These are phyloP conservation scores for Anthoscopus minutus DNA, from an alignment of 2,113 vertebrate species.

Conservation along the genomic window DNA sequence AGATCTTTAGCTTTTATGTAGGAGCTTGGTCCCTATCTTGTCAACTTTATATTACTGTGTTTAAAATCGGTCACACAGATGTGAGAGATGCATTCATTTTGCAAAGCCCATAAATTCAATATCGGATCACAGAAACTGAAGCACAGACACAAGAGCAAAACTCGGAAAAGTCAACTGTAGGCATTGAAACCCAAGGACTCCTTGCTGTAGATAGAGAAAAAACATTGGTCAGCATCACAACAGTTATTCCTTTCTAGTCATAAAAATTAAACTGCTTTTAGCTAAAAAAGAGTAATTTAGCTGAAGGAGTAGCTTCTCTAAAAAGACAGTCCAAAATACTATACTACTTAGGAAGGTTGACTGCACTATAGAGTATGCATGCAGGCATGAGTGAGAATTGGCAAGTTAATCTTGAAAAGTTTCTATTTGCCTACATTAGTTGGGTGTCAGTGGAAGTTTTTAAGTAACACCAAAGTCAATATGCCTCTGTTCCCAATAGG, in stretches of 20 bases:
- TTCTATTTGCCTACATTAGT: not conserved
- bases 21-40: not conserved
- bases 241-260: not conserved
- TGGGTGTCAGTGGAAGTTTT: not conserved
- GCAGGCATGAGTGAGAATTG: not conserved
- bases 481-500: not conserved
- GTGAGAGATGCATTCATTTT: not conserved
- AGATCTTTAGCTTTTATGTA: not conserved
- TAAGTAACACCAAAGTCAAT: not conserved
- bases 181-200: not conserved
- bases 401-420: not conserved
- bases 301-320: not conserved
- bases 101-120: not conserved
- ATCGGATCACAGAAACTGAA: not conserved
- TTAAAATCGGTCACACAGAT: not conserved
- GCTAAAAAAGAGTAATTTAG: too few relatives aligned
- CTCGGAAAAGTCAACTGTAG: not conserved
- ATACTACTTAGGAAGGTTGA: not conserved
- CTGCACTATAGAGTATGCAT: not conserved
- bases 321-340: not conserved
- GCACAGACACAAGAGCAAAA: not conserved
- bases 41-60: not conserved
- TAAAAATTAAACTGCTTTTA: not conserved
- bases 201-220: not conserved
- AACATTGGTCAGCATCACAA: not conserved